Base-by-base conservation (phyloP, 2,797 vertebrate species). In the Tenualosa thibaudeaui region DNA sequence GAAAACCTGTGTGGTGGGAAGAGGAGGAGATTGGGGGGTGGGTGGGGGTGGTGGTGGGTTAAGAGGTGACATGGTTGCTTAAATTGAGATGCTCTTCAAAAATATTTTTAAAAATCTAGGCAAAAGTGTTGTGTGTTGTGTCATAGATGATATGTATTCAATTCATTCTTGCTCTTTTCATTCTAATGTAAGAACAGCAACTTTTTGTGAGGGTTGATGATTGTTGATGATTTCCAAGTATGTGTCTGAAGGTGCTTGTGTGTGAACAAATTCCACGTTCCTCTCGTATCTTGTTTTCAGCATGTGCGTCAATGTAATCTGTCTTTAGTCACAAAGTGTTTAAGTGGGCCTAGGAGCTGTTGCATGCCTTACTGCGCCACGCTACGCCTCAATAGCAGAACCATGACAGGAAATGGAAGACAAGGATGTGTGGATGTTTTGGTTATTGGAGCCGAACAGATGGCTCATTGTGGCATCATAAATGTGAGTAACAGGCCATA, bases 1-100 rank as follows among this genome's bases (percentile, higher is more conserved):
- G 92, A 92, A 85, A 85, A 95, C 94, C 94, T 95, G 93, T 88
- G 91, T 89, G 88, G 85, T 46, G 19, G 71, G 92, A 46, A 43
- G 19, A 37, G 71, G 15, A 40, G 71, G 71, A 78, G 17, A 78
- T 46, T 95, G 92, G 88, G 91, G 89, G 88, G 84, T 89, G 91
- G 53, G 31, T 31, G 31, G 31, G 31, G 31, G 31, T 92, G 88
- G 91, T 89, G 88, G 84, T 89, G 91, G 62, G 56, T 49, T 15
- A 60, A 60, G 22, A 46, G 22, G 58, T 15, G 54, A 60, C 40
- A 78, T 46, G 71, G 71, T 78, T 78, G 71, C 40, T 43, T 78
- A 22, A 17, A 78, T 78, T 3, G 13, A 71, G 31, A 71, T 17
- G 4, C 40, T 78, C 71, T 78, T 78, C 71, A 78, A 78, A 78